Evolutionary conservation across 2,797 vertebrate genomes (phyloP), one percentile per base, ranked within the genome.

Genomic region (Pseudochirops cupreus): DNA sequence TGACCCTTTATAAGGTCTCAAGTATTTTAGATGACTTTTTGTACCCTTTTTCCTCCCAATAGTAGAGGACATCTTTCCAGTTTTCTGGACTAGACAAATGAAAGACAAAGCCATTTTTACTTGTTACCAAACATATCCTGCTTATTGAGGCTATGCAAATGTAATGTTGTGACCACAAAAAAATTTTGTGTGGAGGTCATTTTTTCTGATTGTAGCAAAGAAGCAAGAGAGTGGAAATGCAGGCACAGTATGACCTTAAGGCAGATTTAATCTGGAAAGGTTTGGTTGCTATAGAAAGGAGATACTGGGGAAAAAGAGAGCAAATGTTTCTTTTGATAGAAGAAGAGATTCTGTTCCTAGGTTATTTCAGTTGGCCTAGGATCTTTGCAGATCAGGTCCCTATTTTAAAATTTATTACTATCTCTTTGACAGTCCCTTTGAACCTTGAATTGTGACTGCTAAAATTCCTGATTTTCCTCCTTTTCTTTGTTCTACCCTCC

Each of bases 1-100:
- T 97, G 95, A 94, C 53, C 33, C 53, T 91, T 94, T 94, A 91
- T 95, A 52, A 54, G 53, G 74, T 92, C 58, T 94, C 56, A 95
- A 92, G 21, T 53, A 82, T 82, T 82, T 82, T 46, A 46, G 28
- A 46, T 91, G 67, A 92, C 92, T 91, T 96, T 94, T 46, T 67
- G 46, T 54, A 24, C 39, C n/a, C 54, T 93, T 94, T 95, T 93
- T 56, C 28, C 33, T 21, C 59, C 31, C 93, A 12, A 89, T 95
- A 57, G 58, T 92, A 92, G 91, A 57, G 18, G 26, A 10, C 18
- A 26, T 82, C 50, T 93, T 96, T 94, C 53, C 33, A 96, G 24
- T 56, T 92, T 82, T n/a, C 24, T 95, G 55, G 93, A 96, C 46
- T 33, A 92, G 39, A 90, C 1, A 56, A 74, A 46, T 96, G 82